phyloP scores from a whole-genome alignment of 2,888 invertebrate genomes.

The Chromoteleia sp. region DNA sequence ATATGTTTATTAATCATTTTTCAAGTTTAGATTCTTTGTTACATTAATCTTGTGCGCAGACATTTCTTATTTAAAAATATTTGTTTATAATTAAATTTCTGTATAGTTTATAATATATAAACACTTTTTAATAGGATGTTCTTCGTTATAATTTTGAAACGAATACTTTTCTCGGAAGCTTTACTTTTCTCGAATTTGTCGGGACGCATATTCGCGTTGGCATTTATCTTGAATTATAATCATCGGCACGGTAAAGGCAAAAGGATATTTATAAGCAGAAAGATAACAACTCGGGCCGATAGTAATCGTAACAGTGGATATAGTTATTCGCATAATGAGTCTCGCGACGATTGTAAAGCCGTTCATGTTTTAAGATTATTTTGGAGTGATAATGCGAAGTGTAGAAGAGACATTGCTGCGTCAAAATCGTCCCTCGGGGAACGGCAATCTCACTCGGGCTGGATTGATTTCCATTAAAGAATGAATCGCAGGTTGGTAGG shows the following conservation, averaged over 20 bases:
- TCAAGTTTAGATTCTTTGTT: no score
- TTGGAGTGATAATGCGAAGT: slow-evolving; percentile 68
- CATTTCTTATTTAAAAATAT: no score
- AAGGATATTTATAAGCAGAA: slow-evolving; percentile 14
- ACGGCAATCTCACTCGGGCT: slow-evolving; percentile 71
- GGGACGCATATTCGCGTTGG: slow-evolving; percentile 4
- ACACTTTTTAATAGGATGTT: no score
- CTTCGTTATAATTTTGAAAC: neutral
- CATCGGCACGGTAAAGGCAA: neutral
- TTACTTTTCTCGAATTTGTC: neutral
- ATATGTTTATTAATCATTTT: no score
- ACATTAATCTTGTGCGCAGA: no score
- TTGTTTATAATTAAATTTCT: no score
- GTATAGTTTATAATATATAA: no score
- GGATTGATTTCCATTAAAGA: slow-evolving; percentile 79
- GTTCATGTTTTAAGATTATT: slow-evolving; percentile 67
- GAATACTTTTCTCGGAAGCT: neutral
- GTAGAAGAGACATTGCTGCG: slow-evolving; percentile 66
- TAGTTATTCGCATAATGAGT: slow-evolving; percentile 72
- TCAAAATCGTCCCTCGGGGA: slow-evolving; percentile 69
- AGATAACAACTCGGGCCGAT: slow-evolving; percentile 55
- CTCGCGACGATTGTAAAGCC: slow-evolving; percentile 69
- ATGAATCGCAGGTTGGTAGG: slow-evolving; percentile 68
- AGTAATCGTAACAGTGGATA: slow-evolving; percentile 66
- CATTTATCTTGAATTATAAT: slow-evolving; percentile 37